These are phyloP conservation scores for Atopsyche davidsoni DNA, from an alignment of 1,140 invertebrate genomes.

Conservation along the genomic window DNA sequence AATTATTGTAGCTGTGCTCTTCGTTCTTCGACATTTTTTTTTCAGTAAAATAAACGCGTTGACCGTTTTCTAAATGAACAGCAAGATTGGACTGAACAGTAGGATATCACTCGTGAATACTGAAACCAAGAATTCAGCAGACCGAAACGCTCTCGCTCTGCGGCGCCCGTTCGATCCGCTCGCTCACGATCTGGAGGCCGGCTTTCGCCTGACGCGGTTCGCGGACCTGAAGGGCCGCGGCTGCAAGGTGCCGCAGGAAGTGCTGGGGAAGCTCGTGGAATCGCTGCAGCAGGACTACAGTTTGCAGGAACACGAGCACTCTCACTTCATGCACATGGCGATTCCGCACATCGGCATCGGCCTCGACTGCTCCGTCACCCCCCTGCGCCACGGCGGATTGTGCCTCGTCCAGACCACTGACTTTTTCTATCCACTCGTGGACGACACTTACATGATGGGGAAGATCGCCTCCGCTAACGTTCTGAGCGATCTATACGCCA, in stretches of 20 bases:
- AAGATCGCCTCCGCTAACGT: conserved; percentile 98
- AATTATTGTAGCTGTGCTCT: too few species aligned
- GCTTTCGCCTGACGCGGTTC: conserved; percentile 94
- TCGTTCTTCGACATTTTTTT: too few species aligned
- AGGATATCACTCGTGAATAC: too few species aligned
- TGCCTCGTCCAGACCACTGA: conserved; percentile 97
- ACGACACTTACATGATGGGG: conserved; percentile 99
- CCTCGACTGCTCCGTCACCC: conserved; percentile 58
- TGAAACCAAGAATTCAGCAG: too few species aligned
- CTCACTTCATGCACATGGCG: conserved; percentile 83
- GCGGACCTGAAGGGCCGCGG: conserved; percentile 98
- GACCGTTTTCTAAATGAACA: too few species aligned
- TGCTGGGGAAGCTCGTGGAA: conserved; percentile 91
- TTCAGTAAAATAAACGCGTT: too few species aligned
- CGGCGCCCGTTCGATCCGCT: conserved; percentile 91
- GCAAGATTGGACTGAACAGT: too few species aligned
- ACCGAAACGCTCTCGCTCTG: conserved; percentile 68
- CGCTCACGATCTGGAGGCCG: conserved; percentile 88
- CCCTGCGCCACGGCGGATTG: conserved; percentile 85
- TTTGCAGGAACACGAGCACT: conserved; percentile 74
- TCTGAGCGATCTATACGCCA: conserved; percentile 96
- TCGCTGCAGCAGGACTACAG: conserved; percentile 87
- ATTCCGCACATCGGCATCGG: conserved; percentile 79
- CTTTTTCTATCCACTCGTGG: conserved; percentile 97
- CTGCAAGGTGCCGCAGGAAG: conserved; percentile 98